Conservation (phyloP, 2,888 invertebrate genomes). For the Chouioia cunea region DNA sequence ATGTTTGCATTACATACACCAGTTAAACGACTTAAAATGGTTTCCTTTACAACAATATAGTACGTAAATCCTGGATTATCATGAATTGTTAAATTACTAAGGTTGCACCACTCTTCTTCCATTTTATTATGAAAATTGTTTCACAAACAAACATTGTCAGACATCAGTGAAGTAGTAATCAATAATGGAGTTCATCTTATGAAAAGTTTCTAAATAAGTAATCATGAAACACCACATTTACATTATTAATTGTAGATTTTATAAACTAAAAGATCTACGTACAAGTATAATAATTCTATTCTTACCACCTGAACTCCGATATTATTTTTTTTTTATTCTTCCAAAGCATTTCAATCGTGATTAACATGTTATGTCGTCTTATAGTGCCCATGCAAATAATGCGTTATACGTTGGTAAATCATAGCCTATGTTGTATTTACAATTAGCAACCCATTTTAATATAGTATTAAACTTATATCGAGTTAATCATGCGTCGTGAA, state of each 20-base stretch:
- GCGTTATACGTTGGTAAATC: too few relatives aligned
- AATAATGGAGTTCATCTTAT: neutral
- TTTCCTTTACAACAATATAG: constrained; percentile 33
- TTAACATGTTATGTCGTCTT: neutral
- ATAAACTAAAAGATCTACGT: neutral
- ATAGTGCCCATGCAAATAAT: too few relatives aligned
- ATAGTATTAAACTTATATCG: too few relatives aligned
- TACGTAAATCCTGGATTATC: constrained; percentile 11
- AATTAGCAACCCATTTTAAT: too few relatives aligned
- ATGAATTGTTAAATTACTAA: constrained; percentile 27
- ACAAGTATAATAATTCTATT: neutral
- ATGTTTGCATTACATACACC: constrained; percentile 33
- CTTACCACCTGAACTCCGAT: neutral
- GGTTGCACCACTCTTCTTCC: constrained; percentile 35
- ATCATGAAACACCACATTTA: neutral
- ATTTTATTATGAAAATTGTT: constrained; percentile 32
- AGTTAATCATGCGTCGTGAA: too few relatives aligned
- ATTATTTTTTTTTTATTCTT: constrained; percentile 16
- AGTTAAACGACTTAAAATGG: constrained; percentile 25
- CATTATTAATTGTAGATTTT: neutral
- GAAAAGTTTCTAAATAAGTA: neutral
- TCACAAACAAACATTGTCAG: neutral
- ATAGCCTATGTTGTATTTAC: too few relatives aligned
- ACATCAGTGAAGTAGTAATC: neutral
- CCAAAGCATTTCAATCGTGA: constrained; percentile 9